Base-by-base conservation (phyloP, 2,888 invertebrate species). In the Drosophila pseudotakahashii region DNA sequence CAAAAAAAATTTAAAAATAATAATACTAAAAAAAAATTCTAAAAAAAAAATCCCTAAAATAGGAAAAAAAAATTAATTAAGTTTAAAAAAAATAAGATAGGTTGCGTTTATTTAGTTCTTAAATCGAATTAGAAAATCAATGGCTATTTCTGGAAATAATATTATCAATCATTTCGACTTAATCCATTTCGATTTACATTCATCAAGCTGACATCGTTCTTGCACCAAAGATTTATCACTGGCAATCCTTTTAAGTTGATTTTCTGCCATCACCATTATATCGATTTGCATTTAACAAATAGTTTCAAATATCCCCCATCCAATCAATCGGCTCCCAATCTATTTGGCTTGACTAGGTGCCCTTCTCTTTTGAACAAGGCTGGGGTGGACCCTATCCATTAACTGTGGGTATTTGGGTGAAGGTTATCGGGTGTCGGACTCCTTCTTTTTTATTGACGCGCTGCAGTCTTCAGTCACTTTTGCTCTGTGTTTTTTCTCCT, bases 351-450 rank as follows among this genome's bases (percentile, higher is more conserved):
- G 44, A n/a, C 60, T 32, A 26, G 37, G 44, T 30, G 19, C 62
- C 62, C 63, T 62, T 63, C 63, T 42, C 63, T 64, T 64, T 45
- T 2, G 0, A 10, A 5, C 26, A 37, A 45, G 61, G 44, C 59
- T 59, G 2, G n/a, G 14, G 2, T 48, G 37, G 19, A 52, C 30
- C 32, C 50, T 7, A 62, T 36, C 41, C 51, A 34, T 51, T 64
- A 14, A n/a, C 11, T 32, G 19, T 14, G 51, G 26, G 64, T 64
- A 71, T 77, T 79, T 78, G 76, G 85, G 81, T 87, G 76, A 81
- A 87, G 81, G 81, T 75, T 73, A 57, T 57, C 78, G 32, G 37
- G 53, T 77, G 61, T 58, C 54, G 30, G 37, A 47, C 45, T 59
- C 73, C 81, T 68, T 30, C 30, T 66, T 59, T 60, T 44, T 52